Conservation (phyloP, 2,797 vertebrate genomes). For the Myripristis murdjan region DNA sequence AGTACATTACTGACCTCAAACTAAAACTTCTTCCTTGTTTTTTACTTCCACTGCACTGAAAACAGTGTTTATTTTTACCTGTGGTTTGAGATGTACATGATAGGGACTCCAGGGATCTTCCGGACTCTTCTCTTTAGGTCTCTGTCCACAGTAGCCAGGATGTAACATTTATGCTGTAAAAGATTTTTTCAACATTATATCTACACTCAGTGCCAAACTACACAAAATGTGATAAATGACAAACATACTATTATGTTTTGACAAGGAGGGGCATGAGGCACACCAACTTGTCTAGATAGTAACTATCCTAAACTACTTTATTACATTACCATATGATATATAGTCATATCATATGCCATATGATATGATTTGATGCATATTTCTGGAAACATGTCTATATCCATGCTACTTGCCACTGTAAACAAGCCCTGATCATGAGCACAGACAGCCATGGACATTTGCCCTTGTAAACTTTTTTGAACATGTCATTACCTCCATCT, state of each 20-base stretch:
- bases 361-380: no score
- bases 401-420: neutral
- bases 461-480: no score
- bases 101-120: constrained; percentile 98
- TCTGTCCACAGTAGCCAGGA: constrained; percentile 97
- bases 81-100: constrained; percentile 99
- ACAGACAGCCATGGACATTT: no score
- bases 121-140: constrained; percentile 96
- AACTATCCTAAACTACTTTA: no score
- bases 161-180: constrained; percentile 97
- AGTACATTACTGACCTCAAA: neutral
- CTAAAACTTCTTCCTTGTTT: neutral
- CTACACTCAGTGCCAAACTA: neutral
- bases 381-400: neutral
- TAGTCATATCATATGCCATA: no score
- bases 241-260: neutral
- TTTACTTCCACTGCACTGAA: neutral
- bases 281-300: no score
- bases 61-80: constrained; percentile 83
- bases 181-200: constrained; percentile 20
- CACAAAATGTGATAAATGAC: neutral
- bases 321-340: no score
- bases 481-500: no score
- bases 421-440: no score
- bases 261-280: neutral